These are phyloP conservation scores for Numenius phaeopus DNA, from an alignment of 2,797 vertebrate species.

Conservation along the genomic window DNA sequence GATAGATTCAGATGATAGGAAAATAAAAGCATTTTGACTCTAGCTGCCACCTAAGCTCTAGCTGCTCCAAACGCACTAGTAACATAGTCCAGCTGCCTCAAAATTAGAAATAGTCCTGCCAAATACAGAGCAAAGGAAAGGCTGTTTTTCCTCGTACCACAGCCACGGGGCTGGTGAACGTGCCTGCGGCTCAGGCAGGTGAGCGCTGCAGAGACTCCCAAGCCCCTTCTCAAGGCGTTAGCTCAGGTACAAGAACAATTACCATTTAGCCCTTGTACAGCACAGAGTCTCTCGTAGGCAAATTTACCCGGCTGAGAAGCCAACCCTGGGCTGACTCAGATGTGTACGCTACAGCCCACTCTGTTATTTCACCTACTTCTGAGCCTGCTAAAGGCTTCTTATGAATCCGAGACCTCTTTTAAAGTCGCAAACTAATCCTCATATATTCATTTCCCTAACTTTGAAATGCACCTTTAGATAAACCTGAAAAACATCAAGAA, in stretches of 20 bases:
- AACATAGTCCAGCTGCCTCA: neutral
- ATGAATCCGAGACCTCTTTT: neutral
- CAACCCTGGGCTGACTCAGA: neutral
- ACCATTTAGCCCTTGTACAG: neutral
- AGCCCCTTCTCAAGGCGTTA: neutral
- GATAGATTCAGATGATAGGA: neutral
- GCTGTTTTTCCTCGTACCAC: neutral
- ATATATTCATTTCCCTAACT: neutral
- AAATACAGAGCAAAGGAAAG: neutral
- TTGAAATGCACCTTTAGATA: slow-evolving; percentile 4
- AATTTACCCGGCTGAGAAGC: neutral
- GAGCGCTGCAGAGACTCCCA: neutral
- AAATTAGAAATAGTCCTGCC: neutral
- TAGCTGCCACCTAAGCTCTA: neutral
- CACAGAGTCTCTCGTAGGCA: neutral
- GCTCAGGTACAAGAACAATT: neutral
- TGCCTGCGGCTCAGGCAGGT: rapidly evolving
- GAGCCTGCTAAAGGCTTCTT: neutral
- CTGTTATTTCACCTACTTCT: neutral
- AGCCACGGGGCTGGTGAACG: neutral
- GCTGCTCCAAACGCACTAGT: neutral
- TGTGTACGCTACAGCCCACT: neutral
- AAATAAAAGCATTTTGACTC: neutral
- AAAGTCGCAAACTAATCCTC: neutral
- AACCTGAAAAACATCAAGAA: neutral